Evolutionary conservation across 2,888 invertebrate species (phyloP), one percentile per base, ranked within the genome.

Genomic region (Helleia helle): DNA sequence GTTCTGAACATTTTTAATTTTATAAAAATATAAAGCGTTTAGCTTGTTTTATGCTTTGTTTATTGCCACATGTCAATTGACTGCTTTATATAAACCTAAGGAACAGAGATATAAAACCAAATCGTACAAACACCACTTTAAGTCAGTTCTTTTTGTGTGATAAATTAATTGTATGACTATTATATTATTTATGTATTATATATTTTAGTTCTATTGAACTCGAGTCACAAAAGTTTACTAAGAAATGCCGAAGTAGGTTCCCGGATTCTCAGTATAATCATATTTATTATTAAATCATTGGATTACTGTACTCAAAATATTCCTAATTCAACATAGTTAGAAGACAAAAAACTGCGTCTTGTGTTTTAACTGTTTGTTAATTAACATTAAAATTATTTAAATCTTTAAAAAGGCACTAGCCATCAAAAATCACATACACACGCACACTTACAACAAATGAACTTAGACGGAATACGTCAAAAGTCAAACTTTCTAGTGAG

Each of bases 1-100:
- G 93, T 93, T 69, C 93, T 91, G 73, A 95, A 91, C 93, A 94
- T 94, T 65, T 65, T 77, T 55, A n/a, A 54, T 52, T 52, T 24
- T 18, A 22, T 8, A 24, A 42, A 43, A 40, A 31, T 36, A 38
- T 44, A 41, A 40, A 50, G 39, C 49, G 40, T 41, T 43, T 29
- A 41, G 42, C 36, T 38, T 55, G 59, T 53, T 58, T 55, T 57
- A 57, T 59, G 59, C 53, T 58, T 55, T 57, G 57, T 59, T 73
- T 66, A 79, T 65, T 76, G 75, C 73, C 77, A 80, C 80, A 83
- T 81, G 74, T 69, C 81, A 79, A 69, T 58, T 60, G 56, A 64
- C 58, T 61, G 38, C n/a, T n/a, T 42, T 39, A 43, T 56, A 54
- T 55, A 56, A 56, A 68, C 66, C 73, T 34, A 34, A 9, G 12